Conservation (phyloP, 2,888 invertebrate genomes). For the Tenodera sinensis region DNA sequence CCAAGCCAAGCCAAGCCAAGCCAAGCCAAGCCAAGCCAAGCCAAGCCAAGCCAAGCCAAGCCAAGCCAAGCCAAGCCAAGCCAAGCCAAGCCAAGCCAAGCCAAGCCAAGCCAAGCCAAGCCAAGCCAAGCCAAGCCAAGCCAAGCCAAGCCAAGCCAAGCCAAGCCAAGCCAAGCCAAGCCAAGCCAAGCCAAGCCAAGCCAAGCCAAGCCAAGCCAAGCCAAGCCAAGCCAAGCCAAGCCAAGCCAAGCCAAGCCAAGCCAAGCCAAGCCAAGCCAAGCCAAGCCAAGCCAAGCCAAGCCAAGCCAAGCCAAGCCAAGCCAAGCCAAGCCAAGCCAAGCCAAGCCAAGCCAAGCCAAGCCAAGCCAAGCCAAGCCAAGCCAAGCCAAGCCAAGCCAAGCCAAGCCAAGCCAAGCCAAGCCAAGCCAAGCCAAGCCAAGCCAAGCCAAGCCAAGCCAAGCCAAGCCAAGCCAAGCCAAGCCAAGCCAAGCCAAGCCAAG, state of each 20-base stretch:
- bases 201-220: constrained; percentile 2
- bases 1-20: constrained; percentile 2
- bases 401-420: constrained; percentile 1
- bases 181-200: background rate
- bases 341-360: constrained; percentile 1
- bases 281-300: background rate
- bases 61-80: background rate
- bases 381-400: background rate
- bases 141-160: constrained; percentile 1
- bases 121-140: constrained; percentile 2
- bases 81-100: background rate
- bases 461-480: background rate
- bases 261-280: background rate
- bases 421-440: constrained; percentile 2
- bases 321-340: constrained; percentile 3
- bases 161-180: background rate
- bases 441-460: constrained; percentile 2
- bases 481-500: background rate
- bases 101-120: constrained; percentile 2
- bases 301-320: background rate
- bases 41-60: background rate
- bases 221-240: constrained; percentile 2
- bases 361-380: background rate
- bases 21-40: constrained; percentile 2
- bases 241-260: constrained; percentile 1